Evolutionary conservation across 2,888 invertebrate species (phyloP).

Genomic region (Drosophila testacea): DNA sequence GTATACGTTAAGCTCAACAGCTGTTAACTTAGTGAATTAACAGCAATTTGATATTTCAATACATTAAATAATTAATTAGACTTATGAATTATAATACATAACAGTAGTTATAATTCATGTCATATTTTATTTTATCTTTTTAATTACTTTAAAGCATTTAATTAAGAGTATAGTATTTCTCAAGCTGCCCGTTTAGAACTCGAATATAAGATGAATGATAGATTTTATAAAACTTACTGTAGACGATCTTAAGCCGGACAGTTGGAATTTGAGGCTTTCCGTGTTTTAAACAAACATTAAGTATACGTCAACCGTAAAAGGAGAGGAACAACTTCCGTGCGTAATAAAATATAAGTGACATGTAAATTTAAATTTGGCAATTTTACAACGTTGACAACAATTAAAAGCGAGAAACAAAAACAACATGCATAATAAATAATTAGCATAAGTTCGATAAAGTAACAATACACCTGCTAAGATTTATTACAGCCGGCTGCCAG

Average conservation of each 20-base stretch:
- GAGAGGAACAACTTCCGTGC: slow-evolving; percentile 26
- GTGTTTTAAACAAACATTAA: slow-evolving; percentile 18
- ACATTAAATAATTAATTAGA: not conserved
- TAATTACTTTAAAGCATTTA: not conserved
- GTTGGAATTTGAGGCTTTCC: slow-evolving; percentile 39
- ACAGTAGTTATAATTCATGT: not conserved
- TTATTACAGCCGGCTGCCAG: slow-evolving; percentile 43
- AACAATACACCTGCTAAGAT: slow-evolving; percentile 40
- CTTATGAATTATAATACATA: too few species aligned
- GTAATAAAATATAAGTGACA: slow-evolving; percentile 26
- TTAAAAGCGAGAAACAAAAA: slow-evolving; percentile 14
- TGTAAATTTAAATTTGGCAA: slow-evolving; percentile 43
- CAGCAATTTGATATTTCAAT: not conserved
- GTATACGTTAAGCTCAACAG: too few species aligned
- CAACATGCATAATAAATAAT: slow-evolving; percentile 43
- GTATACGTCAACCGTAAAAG: slow-evolving; percentile 18
- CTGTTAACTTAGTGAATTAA: too few species aligned
- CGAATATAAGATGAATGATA: not conserved
- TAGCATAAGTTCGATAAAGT: slow-evolving; percentile 55
- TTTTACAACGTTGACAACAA: slow-evolving; percentile 19
- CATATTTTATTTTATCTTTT: not conserved
- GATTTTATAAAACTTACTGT: slow-evolving; percentile 39
- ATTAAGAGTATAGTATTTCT: slow-evolving; percentile 9
- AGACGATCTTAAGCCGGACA: slow-evolving; percentile 26
- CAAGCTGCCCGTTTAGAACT: slow-evolving; percentile 15